Base-by-base conservation (phyloP, 1,140 invertebrate genomes). In the Zaprionus capensis region DNA sequence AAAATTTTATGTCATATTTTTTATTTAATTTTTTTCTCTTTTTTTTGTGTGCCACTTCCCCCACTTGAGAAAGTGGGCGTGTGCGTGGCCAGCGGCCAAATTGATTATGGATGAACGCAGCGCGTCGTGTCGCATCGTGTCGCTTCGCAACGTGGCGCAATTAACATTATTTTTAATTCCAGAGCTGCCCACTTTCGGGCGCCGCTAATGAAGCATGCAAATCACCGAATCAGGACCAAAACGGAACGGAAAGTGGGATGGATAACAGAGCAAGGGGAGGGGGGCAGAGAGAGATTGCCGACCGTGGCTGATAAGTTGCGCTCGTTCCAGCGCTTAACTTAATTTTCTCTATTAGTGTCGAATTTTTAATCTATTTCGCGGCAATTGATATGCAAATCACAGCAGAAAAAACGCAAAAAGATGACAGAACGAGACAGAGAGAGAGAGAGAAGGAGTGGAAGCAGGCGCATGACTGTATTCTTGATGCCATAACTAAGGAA, bases 1-100 rank as follows among this genome's bases (percentile, higher is more conserved):
- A 90, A 88, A 73, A 90, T 90, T 88, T 90, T 85, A 90, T 90
- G 86, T 90, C 85, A 90, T 90, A 90, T 90, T 90, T 87, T 86
- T 80, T 74, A 62, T 62, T 64, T 71, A 46, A 74, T 71, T 68
- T 66, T 72, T 41, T 56, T 78, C 71, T 67, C 55, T 46, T 51
- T n/a, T 56, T n/a, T 49, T 71, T 65, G 38, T 14, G 41, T 64
- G 15, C 38, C 2, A n/a, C 51, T 44, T 9, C 44, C 22, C 24
- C n/a, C 2, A 4, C 1, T 4, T 22, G 20, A 49, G 12, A n/a
- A 53, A 69, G 65, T 69, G 72, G 66, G 66, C 67, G 53, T 58
- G 41, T 72, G 68, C 55, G 20, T 65, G 63, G 78, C 85, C 86
- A 56, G 81, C 75, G 83, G 85, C 85, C 73, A 70, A 87, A 88